phyloP scores from a whole-genome alignment of 1,140 invertebrate genomes.

The Drosophila lacteicornis region DNA sequence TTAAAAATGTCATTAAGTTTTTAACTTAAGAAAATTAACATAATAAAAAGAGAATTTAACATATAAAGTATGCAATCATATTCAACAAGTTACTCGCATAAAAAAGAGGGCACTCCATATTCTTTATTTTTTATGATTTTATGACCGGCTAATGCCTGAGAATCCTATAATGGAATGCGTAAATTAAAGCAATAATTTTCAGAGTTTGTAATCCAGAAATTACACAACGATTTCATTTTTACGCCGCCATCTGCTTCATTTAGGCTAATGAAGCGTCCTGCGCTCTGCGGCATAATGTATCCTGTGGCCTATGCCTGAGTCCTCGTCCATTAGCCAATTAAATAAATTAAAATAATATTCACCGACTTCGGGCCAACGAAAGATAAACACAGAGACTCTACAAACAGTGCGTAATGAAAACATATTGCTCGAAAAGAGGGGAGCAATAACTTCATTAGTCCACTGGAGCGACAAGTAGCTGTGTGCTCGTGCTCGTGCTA shows the following conservation, averaged over 20 bases:
- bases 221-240: constrained; percentile 34
- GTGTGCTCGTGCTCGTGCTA: constrained; percentile 13
- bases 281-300: constrained; percentile 19
- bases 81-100: constrained; percentile 1
- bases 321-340: constrained; percentile 62
- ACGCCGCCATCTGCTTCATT: constrained; percentile 51
- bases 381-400: constrained; percentile 32
- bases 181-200: constrained; percentile 35
- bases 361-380: constrained; percentile 43
- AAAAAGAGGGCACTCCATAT: neutral
- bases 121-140: constrained; percentile 18
- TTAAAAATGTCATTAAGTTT: no score
- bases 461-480: constrained; percentile 62
- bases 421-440: constrained; percentile 55
- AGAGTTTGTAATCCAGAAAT: constrained; percentile 30
- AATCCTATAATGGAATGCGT: constrained; percentile 20
- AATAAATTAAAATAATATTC: constrained; percentile 77
- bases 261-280: constrained; percentile 57
- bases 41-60: neutral
- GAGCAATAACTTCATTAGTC: constrained; percentile 74
- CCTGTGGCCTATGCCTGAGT: constrained; percentile 44
- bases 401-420: constrained; percentile 65
- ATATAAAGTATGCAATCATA: neutral
- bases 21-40: neutral
- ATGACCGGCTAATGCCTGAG: constrained; percentile 9